A percentile compares a stretch with the other conserved stretches of the same genome.
phyloP scores from a whole-genome alignment of 2,888 invertebrate species.

The Cosmia pyralina region DNA sequence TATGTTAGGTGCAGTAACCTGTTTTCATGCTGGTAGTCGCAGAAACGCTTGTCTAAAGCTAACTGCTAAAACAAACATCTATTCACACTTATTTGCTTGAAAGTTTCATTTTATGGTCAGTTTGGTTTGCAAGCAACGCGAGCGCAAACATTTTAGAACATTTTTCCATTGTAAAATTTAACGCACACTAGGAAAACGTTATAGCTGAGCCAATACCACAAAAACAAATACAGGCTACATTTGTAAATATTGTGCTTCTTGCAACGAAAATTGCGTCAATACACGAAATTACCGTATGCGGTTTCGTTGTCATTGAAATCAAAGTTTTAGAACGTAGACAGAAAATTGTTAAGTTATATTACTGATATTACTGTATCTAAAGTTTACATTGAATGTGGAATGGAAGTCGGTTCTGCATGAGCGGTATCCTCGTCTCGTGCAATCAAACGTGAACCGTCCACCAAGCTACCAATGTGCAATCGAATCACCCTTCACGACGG shows the following conservation, averaged over 20 bases:
- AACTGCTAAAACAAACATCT: constrained; percentile 31
- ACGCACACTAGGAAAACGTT: constrained; percentile 16
- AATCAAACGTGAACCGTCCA: constrained; percentile 83
- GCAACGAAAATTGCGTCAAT: constrained; percentile 36
- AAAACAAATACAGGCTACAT: constrained; percentile 26
- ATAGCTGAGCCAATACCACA: constrained; percentile 32
- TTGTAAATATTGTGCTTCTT: constrained; percentile 30
- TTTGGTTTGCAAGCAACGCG: constrained; percentile 18
- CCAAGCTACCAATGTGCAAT: constrained; percentile 79
- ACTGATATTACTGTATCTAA: constrained; percentile 49
- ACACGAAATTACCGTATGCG: constrained; percentile 48
- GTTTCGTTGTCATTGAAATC: constrained; percentile 57
- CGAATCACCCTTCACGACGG: constrained; percentile 75
- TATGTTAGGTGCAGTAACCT: neutral
- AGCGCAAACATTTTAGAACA: constrained; percentile 27
- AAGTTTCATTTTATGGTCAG: constrained; percentile 45
- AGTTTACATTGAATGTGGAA: constrained; percentile 58
- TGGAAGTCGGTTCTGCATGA: constrained; percentile 80
- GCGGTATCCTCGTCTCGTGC: constrained; percentile 80
- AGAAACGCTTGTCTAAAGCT: constrained; percentile 11
- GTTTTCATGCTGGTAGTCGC: neutral
- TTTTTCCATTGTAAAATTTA: constrained; percentile 8
- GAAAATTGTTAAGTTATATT: constrained; percentile 40
- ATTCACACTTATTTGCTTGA: constrained; percentile 32
- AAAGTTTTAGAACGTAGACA: constrained; percentile 44